Evolutionary conservation across 1,140 invertebrate genomes (phyloP), one percentile per base, ranked within the genome.

Genomic region (Philaenus spumarius): DNA sequence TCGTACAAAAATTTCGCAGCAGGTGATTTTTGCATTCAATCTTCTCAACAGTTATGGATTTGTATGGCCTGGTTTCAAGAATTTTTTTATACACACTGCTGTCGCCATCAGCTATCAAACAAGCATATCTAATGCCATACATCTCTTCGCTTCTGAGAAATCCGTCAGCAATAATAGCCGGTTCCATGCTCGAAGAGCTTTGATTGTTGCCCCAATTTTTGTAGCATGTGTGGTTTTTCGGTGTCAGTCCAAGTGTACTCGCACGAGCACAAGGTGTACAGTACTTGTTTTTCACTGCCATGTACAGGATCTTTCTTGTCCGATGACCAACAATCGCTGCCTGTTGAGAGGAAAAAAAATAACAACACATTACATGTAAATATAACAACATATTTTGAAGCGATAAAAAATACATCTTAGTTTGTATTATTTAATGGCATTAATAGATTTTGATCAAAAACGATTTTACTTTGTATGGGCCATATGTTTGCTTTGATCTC

Each of bases 41-140:
- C 59, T 65, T 62, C 61, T 66, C 20, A 57, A 84, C 81, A 82
- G 84, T 66, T 72, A 78, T 62, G 6, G 55, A 20, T 15, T 23
- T 43, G 46, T 63, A 66, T 0, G 58, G 65, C 48, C 66, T 61
- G 9, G 52, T 14, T 47, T 65, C 58, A 48, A 55, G 14, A 39
- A 64, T 61, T 37, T 58, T 59, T 46, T 62, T 61, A 50, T 69
- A 67, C 14, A 64, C 65, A 45, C 61, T 72, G 37, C 63, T 67
- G 47, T 71, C 69, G 1, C 68, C 70, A 59, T 72, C 71, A 3
- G 63, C 68, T 45, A 72, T 64, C 14, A 70, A 20, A 22, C 55
- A 62, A 45, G 65, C 59, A 34, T 70, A 72, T 30, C 67, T 64
- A 1, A 73, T 15, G 14, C 63, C 65, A 52, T 71, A 60, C 56